Evolutionary conservation across 2,113 vertebrate species (phyloP).

Genomic region (Cebus imitator): DNA sequence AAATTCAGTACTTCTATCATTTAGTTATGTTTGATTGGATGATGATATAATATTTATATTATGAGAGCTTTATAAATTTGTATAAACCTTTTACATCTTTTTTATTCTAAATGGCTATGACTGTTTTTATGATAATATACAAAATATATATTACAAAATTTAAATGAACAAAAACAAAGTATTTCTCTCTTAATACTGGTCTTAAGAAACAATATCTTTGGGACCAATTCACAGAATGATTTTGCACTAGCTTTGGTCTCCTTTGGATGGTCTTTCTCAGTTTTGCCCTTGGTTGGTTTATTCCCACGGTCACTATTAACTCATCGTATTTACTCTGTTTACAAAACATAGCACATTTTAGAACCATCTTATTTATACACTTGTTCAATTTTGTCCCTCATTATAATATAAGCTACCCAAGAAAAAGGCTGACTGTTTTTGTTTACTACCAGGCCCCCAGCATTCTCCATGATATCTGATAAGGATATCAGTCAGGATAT

Average conservation of each 20-base stretch:
- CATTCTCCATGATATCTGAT: neutral
- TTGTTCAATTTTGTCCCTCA: neutral
- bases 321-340: neutral
- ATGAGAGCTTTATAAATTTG: neutral
- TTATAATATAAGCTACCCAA: neutral
- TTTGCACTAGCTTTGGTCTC: neutral
- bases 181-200: neutral
- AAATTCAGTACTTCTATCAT: too few species aligned
- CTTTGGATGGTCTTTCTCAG: neutral
- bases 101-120: neutral
- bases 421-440: neutral
- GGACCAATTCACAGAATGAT: neutral
- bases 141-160: neutral
- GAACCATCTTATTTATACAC: neutral
- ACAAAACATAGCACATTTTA: neutral
- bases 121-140: neutral
- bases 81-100: neutral
- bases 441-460: neutral
- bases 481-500: neutral
- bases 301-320: neutral
- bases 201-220: neutral
- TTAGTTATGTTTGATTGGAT: too few species aligned
- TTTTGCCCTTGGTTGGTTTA: neutral
- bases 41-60: neutral
- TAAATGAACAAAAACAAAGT: conserved; percentile 2